Evolutionary conservation across 2,113 vertebrate species (phyloP).

Genomic region (Poecile atricapillus): DNA sequence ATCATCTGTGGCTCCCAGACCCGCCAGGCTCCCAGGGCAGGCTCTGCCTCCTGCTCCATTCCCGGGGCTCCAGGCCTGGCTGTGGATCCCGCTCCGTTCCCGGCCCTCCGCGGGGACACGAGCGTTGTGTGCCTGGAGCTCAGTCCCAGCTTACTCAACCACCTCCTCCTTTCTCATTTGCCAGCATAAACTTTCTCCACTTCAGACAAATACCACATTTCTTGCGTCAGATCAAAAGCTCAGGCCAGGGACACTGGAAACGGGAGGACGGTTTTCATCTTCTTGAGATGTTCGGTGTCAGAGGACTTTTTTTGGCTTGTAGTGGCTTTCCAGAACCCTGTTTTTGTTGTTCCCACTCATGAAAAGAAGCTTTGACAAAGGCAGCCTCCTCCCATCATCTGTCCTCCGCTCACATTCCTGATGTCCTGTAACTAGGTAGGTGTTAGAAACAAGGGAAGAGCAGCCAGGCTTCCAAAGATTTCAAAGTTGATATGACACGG

Average conservation of each 20-base stretch:
- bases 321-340: conserved; percentile 24
- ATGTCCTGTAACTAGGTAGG: conserved; percentile 33
- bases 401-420: conserved; percentile 18
- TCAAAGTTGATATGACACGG: not conserved
- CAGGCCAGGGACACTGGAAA: conserved; percentile 48
- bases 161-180: conserved; percentile 19
- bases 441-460: conserved; percentile 31
- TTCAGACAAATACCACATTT: conserved; percentile 44
- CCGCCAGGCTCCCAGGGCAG: not conserved
- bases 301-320: conserved; percentile 37
- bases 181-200: conserved; percentile 46
- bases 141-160: conserved; percentile 37
- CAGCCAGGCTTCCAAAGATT: conserved; percentile 35
- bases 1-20: not conserved
- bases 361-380: conserved; percentile 31
- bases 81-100: accelerated
- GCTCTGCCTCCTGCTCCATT: not conserved
- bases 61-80: not conserved
- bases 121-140: not conserved
- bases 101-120: not conserved
- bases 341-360: conserved; percentile 28
- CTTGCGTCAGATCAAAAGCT: conserved; percentile 29
- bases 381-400: conserved; percentile 36
- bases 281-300: conserved; percentile 44
- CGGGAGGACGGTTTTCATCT: conserved; percentile 44